Evolutionary conservation across 1,140 invertebrate species (phyloP).

Genomic region (Drosophila sturtevanti): DNA sequence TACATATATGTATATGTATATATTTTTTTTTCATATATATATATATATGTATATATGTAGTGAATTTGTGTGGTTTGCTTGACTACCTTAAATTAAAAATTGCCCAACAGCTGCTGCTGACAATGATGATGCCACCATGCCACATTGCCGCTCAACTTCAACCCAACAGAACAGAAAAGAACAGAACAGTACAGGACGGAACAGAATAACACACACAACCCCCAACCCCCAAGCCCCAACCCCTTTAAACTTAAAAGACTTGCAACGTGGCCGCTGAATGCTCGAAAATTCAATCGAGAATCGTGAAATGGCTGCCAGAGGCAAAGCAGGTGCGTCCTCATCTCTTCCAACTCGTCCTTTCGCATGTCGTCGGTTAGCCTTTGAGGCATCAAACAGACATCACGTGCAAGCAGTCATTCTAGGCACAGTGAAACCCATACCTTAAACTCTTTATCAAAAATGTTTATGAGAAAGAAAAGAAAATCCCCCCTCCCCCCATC

Average conservation of each 20-base stretch:
- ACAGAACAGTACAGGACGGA: no score
- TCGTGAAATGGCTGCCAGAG: constrained; percentile 44
- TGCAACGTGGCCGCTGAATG: constrained; percentile 19
- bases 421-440: constrained; percentile 15
- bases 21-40: constrained; percentile 1
- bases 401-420: constrained; percentile 28
- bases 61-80: constrained; percentile 8
- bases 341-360: constrained; percentile 26
- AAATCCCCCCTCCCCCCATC: no score
- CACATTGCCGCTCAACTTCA: background rate
- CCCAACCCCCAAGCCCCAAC: background rate
- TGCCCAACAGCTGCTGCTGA: constrained; percentile 55
- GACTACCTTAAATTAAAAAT: constrained; percentile 61
- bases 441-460: background rate
- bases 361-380: background rate
- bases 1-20: constrained; percentile 4
- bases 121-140: constrained; percentile 25
- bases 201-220: background rate
- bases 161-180: no score
- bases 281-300: constrained; percentile 65
- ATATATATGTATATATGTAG: background rate
- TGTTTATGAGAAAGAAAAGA: background rate
- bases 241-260: constrained; percentile 8
- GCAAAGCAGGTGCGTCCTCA: constrained; percentile 64
- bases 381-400: constrained; percentile 25